Base-by-base conservation (phyloP, 2,113 vertebrate genomes). In the Neogale vison region DNA sequence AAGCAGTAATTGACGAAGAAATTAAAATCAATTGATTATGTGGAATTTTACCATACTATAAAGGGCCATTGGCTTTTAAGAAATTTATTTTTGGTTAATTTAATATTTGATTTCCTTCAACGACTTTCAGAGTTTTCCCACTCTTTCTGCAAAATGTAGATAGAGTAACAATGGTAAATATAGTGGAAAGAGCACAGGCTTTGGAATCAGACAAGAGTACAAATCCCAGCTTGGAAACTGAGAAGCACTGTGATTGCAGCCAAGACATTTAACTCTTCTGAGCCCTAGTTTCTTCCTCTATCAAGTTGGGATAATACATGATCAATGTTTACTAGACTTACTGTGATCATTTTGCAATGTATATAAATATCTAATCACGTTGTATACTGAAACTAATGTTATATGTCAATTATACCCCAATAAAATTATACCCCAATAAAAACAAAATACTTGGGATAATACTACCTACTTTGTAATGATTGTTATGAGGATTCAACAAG, bases 1-100 rank as follows among this genome's bases (percentile, higher is more conserved):
- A 45, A 90, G n/a, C n/a, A 80, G 72, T 86, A 24, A 18, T 72
- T 96, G n/a, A 80, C 21, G 52, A 96, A 93, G n/a, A 85, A 90
- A 80, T 72, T 12, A 82, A 93, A 95, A 76, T 74, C 23, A 61
- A 67, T 59, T 36, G 39, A 42, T 61, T 4, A 21, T 57, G 20
- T n/a, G 61, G 79, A 90, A 45, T 52, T 85, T 67, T 80, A 80
- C 21, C n/a, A 29, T 42, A 92, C 15, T 45, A 42, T 61, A 74
- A 83, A 83, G 69, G 36, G 57, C n/a, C 11, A 59, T 34, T 91
- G 4, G 14, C 34, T 55, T 92, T 87, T 42, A 45, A 85, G 65
- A 81, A 87, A 72, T 81, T 72, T 45, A 55, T 65, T 36, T n/a
- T 92, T 65, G 36, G n/a, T 92, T 77, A 84, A 52, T 59, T 95